Percentiles rank a stretch among this genome's conserved stretches.
Evolutionary conservation across 2,797 vertebrate species (phyloP).

Genomic region (Tarsius wallacei): DNA sequence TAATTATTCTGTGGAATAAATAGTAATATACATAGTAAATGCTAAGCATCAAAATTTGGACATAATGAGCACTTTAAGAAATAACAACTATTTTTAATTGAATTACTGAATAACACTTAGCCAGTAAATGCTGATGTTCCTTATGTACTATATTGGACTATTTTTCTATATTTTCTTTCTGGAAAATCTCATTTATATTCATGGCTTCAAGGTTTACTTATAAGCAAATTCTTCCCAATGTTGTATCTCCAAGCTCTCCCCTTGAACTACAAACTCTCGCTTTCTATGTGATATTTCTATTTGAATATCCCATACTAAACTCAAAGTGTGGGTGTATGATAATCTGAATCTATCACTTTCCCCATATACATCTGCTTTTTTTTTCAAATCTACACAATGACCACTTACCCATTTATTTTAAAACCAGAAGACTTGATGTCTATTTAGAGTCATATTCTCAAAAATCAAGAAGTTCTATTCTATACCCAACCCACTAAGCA

Average conservation of each 20-base stretch:
- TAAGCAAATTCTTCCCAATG: not conserved
- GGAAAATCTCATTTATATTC: not conserved
- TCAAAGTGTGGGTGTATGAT: not conserved
- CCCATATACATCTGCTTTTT: not conserved
- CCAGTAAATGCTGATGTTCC: not conserved
- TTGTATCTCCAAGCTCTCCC: not conserved
- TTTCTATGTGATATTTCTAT: not conserved
- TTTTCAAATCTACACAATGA: not conserved
- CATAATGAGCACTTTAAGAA: not conserved
- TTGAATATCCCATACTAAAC: not conserved
- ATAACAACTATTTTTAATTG: not conserved
- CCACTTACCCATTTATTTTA: not conserved
- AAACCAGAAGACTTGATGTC: not conserved
- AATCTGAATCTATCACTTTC: not conserved
- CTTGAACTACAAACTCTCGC: not conserved
- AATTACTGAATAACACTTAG: not conserved
- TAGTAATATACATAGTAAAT: slow-evolving; percentile 8
- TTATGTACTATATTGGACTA: not conserved
- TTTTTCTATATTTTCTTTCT: not conserved
- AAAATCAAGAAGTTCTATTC: not conserved
- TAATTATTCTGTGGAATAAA: not conserved
- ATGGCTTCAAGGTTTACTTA: not conserved
- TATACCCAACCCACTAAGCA: not conserved
- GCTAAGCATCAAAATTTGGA: not conserved
- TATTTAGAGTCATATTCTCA: not conserved